A percentile compares a stretch with the other conserved stretches of the same genome.
These are phyloP conservation scores for Yasuhikotakia modesta DNA, from an alignment of 2,797 vertebrate genomes.

Conservation along the genomic window DNA sequence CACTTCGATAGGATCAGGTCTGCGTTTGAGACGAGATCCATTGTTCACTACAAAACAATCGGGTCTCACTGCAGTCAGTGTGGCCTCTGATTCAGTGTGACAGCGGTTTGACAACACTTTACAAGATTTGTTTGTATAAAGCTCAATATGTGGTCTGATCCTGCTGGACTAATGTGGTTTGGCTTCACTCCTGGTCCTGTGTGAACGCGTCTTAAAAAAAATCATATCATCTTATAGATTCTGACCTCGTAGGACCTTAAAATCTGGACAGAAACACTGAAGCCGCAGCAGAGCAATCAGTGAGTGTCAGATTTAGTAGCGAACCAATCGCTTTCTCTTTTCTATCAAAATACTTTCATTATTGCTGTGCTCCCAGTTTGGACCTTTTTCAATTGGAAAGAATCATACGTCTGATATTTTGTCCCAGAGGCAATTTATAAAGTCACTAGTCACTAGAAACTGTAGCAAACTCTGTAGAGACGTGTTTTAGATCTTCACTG, in stretches of 20 bases:
- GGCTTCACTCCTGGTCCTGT: background rate
- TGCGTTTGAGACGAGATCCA: conserved; percentile 4
- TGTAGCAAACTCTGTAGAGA: background rate
- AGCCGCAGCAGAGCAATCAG: conserved; percentile 48
- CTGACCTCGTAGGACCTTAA: conserved; percentile 11
- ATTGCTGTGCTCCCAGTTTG: conserved; percentile 58
- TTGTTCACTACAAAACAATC: conserved; percentile 28
- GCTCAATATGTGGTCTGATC: conserved; percentile 25
- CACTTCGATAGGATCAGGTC: background rate
- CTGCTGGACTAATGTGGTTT: conserved; percentile 27
- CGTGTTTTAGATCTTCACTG: background rate
- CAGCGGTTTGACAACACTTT: background rate
- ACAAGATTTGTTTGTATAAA: conserved; percentile 21
- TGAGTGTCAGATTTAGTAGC: conserved; percentile 49
- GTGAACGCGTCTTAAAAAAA: background rate
- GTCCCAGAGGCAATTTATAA: conserved; percentile 64
- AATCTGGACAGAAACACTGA: background rate
- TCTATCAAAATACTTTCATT: conserved; percentile 57
- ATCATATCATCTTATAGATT: conserved; percentile 19
- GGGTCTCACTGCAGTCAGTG: background rate
- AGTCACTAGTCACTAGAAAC: conserved; percentile 43
- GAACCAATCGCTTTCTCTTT: conserved; percentile 60
- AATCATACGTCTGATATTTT: conserved; percentile 61
- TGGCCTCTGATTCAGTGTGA: conserved; percentile 19
- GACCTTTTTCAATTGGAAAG: conserved; percentile 61